These are phyloP conservation scores for Ictalurus furcatus DNA, from an alignment of 2,113 vertebrate genomes.

Conservation along the genomic window DNA sequence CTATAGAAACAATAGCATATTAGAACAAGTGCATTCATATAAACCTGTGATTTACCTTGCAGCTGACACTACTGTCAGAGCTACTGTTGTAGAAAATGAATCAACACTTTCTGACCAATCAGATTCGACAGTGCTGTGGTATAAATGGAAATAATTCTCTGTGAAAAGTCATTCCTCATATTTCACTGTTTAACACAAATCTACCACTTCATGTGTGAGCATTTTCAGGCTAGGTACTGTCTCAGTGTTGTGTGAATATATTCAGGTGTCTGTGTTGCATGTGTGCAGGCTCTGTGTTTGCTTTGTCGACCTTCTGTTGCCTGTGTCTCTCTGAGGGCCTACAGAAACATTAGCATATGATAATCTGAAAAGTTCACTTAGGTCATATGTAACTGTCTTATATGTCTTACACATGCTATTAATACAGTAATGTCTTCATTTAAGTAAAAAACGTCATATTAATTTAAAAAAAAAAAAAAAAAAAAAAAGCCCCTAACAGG, in stretches of 20 bases:
- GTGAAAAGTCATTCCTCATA: conserved; percentile 34
- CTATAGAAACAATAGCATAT: not conserved
- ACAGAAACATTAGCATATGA: conserved; percentile 26
- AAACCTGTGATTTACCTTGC: not conserved
- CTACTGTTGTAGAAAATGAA: not conserved
- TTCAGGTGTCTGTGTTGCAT: conserved; percentile 56
- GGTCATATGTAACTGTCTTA: not conserved
- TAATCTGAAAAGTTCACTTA: conserved; percentile 1
- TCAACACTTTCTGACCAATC: not conserved
- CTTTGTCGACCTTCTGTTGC: conserved; percentile 40
- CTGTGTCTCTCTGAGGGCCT: conserved; percentile 25
- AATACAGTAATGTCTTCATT: not conserved
- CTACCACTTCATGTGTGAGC: conserved; percentile 36
- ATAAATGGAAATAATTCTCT: conserved; percentile 21
- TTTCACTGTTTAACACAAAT: conserved; percentile 45
- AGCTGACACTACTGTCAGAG: not conserved
- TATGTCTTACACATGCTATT: not conserved
- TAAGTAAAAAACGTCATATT: too few relatives aligned
- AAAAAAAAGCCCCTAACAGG: not conserved
- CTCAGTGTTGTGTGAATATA: conserved; percentile 52
- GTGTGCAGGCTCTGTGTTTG: conserved; percentile 56
- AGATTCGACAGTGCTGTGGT: conserved; percentile 1
- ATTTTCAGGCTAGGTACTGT: conserved; percentile 38
- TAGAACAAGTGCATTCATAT: not conserved
- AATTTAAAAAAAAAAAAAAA: not conserved